Evolutionary conservation across 2,797 vertebrate genomes (phyloP).

Genomic region (Dipus sagitta): DNA sequence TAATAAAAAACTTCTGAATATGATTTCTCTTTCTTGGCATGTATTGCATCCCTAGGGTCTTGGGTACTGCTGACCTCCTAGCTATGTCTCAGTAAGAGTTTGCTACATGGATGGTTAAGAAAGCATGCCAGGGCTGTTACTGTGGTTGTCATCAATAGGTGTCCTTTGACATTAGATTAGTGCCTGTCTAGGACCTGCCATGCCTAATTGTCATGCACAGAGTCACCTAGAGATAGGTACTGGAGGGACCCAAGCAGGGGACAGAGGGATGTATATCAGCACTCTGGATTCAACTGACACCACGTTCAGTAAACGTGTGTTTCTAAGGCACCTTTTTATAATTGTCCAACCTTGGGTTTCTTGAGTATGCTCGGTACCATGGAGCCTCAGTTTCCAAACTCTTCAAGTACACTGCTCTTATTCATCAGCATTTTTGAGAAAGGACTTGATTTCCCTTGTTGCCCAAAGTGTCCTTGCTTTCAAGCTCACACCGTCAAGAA

Average conservation of each 20-base stretch:
- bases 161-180: not conserved
- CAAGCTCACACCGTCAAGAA: constrained; percentile 45
- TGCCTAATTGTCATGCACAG: not conserved
- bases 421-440: not conserved
- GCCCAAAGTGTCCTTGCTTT: constrained; percentile 62
- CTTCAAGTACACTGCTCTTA: not conserved
- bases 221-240: not conserved
- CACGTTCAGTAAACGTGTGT: not conserved
- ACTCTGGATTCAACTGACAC: not conserved
- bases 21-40: not conserved
- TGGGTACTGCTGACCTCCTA: too few relatives aligned
- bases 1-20: not conserved
- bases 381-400: constrained; percentile 6
- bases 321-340: not conserved
- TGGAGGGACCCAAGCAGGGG: too few relatives aligned
- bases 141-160: not conserved
- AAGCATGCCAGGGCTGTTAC: accelerated
- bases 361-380: not conserved
- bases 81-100: not conserved
- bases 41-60: not conserved
- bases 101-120: not conserved
- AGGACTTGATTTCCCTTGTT: not conserved
- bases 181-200: not conserved
- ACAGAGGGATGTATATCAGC: too few relatives aligned
- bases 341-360: not conserved